phyloP scores from a whole-genome alignment of 2,888 invertebrate genomes.

The Endomychus coccineus region DNA sequence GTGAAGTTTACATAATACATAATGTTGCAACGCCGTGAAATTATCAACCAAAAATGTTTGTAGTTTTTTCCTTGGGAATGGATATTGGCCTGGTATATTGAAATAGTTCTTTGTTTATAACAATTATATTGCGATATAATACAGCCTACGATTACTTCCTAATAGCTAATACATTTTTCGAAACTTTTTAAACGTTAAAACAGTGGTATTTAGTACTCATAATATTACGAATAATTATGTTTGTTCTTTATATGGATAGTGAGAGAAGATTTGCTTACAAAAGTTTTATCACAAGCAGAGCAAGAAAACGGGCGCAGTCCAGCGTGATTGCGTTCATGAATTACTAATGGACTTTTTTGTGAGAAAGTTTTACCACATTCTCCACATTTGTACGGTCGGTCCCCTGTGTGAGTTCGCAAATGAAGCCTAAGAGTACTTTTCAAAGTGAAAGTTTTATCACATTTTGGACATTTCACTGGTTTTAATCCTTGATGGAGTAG shows the following conservation, averaged over 20 bases:
- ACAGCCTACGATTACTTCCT: too few relatives aligned
- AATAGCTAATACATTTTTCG: too few relatives aligned
- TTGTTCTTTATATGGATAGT: conserved; percentile 29
- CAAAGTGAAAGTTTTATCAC: conserved; percentile 38
- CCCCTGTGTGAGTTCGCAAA: conserved; percentile 44
- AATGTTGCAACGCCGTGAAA: too few relatives aligned
- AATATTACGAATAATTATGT: too few relatives aligned
- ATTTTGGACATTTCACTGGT: conserved; percentile 38
- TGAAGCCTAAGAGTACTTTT: conserved; percentile 36
- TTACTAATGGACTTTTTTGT: conserved; percentile 22
- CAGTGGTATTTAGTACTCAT: too few relatives aligned
- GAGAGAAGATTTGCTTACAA: conserved; percentile 31
- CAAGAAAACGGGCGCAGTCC: conserved; percentile 48
- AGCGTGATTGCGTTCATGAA: conserved; percentile 34
- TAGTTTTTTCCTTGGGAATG: too few relatives aligned
- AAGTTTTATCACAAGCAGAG: conserved; percentile 29
- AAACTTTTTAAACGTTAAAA: too few relatives aligned
- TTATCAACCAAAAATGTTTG: too few relatives aligned
- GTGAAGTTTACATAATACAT: too few relatives aligned
- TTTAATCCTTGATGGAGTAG: conserved; percentile 40
- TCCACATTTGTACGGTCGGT: conserved; percentile 23
- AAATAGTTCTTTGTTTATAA: too few relatives aligned
- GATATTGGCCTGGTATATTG: too few relatives aligned
- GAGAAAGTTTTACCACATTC: conserved; percentile 25
- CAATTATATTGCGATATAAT: too few relatives aligned